Evolutionary conservation across 2,888 invertebrate species (phyloP), one percentile per base, ranked within the genome.

Genomic region (Caenorhabditis panamensis): DNA sequence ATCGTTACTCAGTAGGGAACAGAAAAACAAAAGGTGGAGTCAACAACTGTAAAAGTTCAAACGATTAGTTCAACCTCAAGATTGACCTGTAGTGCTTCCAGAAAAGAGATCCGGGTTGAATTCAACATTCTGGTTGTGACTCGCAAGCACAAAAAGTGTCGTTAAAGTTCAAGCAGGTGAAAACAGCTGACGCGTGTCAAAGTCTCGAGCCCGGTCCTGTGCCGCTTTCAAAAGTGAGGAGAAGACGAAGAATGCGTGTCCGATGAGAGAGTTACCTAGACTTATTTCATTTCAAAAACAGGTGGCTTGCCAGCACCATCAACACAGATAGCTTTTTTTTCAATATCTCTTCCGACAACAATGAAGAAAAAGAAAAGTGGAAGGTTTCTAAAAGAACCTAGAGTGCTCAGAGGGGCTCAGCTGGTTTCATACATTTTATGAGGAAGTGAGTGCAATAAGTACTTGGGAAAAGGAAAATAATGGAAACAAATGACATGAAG

Each of bases 131-230:
- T 24, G n/a, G n/a, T 13, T 28, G 54, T 18, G 47, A 47, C 47
- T 47, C 18, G n/a, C 36, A 41, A 58, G 66, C 59, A 59, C 54
- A 59, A 61, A 66, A 56, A 66, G n/a, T 66, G 61, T 66, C 51
- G 51, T 61, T 66, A 36, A 66, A 73, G 73, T 64, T 73, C 64
- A 73, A 59, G 73, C 51, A 64, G 59, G 64, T 64, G 51, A 59
- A 58, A 73, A 58, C 73, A 73, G 37, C 73, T 73, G 73, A 64
- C 73, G 73, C 47, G 24, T 37, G 16, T 31, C 31, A 31, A n/a
- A 6, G 31, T 51, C 20, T 59, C 41, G 59, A 41, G 53, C 18
- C 41, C 41, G 62, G 62, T 22, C 47, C 20, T 22, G 13, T 11
- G 13, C 11, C 47, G 47, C n/a, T 47, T 47, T 47, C 47, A 6